These are phyloP conservation scores for Sebastes hubbsi DNA, from an alignment of 2,797 vertebrate genomes.

Conservation along the genomic window DNA sequence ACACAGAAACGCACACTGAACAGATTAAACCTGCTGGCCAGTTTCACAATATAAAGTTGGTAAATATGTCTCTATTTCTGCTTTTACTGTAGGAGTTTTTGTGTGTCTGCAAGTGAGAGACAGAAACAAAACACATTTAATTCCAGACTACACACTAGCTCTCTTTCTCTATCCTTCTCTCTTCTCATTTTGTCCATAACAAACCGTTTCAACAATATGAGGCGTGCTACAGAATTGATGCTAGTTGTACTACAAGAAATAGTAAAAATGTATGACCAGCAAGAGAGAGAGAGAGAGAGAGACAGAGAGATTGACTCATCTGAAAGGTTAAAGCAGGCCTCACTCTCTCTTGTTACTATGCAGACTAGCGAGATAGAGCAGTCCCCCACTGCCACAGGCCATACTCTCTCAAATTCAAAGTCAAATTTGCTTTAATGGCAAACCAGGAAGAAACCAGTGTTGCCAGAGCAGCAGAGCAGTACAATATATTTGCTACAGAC, in stretches of 20 bases:
- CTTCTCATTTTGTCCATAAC: conserved; percentile 15
- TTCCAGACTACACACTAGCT: conserved; percentile 31
- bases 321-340: conserved; percentile 76
- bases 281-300: conserved; percentile 9
- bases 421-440: conserved; percentile 65
- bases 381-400: conserved; percentile 66
- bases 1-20: conserved; percentile 24
- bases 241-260: conserved; percentile 15
- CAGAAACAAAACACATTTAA: conserved; percentile 34
- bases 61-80: conserved; percentile 40
- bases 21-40: conserved; percentile 19
- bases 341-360: conserved; percentile 77
- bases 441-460: conserved; percentile 29
- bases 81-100: not conserved
- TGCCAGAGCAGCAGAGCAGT: conserved; percentile 35
- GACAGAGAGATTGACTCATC: conserved; percentile 61
- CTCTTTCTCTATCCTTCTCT: not conserved
- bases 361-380: conserved; percentile 68
- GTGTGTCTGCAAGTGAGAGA: conserved; percentile 11
- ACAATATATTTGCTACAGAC: conserved; percentile 31
- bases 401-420: conserved; percentile 57
- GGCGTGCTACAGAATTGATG: not conserved
- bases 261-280: conserved; percentile 33
- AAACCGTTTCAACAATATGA: conserved; percentile 11
- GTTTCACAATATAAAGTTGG: conserved; percentile 3